Base-by-base conservation (phyloP, 1,140 invertebrate species). In the Elysia chlorotica region DNA sequence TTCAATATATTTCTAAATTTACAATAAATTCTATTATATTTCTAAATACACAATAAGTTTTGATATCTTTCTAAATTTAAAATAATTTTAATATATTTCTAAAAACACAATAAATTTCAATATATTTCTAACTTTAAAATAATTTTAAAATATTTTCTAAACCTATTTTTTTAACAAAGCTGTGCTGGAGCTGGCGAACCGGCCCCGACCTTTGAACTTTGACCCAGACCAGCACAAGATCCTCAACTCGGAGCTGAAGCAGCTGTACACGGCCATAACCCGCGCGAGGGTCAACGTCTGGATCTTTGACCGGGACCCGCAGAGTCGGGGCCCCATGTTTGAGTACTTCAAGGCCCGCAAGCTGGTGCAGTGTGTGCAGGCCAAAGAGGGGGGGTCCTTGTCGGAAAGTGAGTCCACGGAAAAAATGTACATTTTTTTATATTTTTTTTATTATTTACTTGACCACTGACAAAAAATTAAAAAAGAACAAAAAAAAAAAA, bases 221-320 rank as follows among this genome's bases (percentile, higher is more conserved):
- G 78, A 84, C 74, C 76, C 82, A 2, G 79, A 81, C 25, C 77
- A 82, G 53, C 85, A 86, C 76, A 85, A 85, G 56, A 72, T 86
- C 38, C 73, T 86, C 48, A 85, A 83, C 65, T 83, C 83, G 1
- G 85, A 85, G 71, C 71, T 85, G 31, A 83, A 83, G 56, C 78
- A 82, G 31, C 62, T 85, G 53, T 85, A 84, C 75, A 84, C 82
- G 31, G 84, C 82, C 3, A 37, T 85, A 31, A 83, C 82, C 0
- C 65, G 82, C 33, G 83, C 83, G 0, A 57, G 82, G 2, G 82
- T 83, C 2, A 83, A 85, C 74, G 80, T 85, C n/a, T 85, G 83
- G 83, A 82, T 85, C 14, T 85, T 85, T 80, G 83, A 85, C 66
- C 74, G 80, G 65, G 78, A 82, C 71, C 63, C 72, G 37, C 80